Evolutionary conservation across 1,140 invertebrate species (phyloP).

Genomic region (Macrocentrus cingulum): DNA sequence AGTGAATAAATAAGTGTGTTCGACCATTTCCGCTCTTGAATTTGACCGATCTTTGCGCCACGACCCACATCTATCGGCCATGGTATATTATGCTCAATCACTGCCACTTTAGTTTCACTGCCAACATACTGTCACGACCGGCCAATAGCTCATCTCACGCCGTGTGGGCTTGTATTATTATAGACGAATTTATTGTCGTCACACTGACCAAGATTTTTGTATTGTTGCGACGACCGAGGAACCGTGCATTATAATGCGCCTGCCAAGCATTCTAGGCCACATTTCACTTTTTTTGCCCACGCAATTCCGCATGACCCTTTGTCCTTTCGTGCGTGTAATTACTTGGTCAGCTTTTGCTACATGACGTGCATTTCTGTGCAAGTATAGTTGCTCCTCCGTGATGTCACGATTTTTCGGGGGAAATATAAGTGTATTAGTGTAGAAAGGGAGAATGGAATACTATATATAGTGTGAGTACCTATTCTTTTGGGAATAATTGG

Average conservation of each 20-base stretch:
- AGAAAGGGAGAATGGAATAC: no score
- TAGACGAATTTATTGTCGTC: no score
- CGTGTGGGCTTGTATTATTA: no score
- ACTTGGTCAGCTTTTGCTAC: background rate
- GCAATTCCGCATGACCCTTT: background rate
- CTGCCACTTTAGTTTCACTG: conserved; percentile 27
- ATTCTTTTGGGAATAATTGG: no score
- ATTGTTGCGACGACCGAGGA: background rate
- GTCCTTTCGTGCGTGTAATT: conserved; percentile 1
- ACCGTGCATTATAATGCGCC: background rate
- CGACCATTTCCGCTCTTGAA: conserved; percentile 20
- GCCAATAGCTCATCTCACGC: no score
- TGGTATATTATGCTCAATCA: conserved; percentile 25
- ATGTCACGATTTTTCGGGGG: background rate
- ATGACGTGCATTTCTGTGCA: background rate
- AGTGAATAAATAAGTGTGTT: background rate
- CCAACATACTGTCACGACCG: conserved; percentile 13
- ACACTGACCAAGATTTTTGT: no score
- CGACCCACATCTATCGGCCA: conserved; percentile 19
- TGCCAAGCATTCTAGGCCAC: conserved; percentile 24
- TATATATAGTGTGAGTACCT: no score
- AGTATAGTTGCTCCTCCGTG: background rate
- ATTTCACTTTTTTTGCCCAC: background rate
- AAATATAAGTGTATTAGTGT: no score
- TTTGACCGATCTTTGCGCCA: no score